Evolutionary conservation across 2,888 invertebrate species (phyloP).

Genomic region (Zygaena filipendulae): DNA sequence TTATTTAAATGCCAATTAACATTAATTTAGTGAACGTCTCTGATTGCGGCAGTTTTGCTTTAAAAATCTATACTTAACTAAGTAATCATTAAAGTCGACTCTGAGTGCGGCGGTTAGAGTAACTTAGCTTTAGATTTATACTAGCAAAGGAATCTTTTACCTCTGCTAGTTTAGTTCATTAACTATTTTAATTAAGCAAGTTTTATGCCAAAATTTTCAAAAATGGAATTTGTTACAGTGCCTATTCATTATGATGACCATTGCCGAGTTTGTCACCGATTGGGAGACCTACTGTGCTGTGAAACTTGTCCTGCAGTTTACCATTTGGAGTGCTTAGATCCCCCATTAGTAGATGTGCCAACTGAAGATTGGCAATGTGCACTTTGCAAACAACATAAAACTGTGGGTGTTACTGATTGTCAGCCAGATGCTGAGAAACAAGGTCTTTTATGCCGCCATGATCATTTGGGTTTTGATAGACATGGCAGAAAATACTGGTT

Average conservation of each 20-base stretch:
- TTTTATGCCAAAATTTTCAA: too few relatives aligned
- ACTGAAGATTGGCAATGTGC: constrained; percentile 98
- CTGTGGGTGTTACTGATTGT: constrained; percentile 94
- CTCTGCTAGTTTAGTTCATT: too few relatives aligned
- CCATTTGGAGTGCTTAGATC: constrained; percentile 96
- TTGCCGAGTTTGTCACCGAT: constrained; percentile 89
- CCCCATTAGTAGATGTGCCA: constrained; percentile 92
- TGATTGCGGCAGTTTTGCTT: too few relatives aligned
- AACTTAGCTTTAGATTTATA: too few relatives aligned
- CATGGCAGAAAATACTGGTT: constrained; percentile 99
- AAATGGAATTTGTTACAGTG: constrained; percentile 65
- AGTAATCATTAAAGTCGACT: too few relatives aligned
- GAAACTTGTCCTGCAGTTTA: constrained; percentile 99
- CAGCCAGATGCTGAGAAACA: constrained; percentile 90
- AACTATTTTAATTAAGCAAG: too few relatives aligned
- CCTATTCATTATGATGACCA: constrained; percentile 94
- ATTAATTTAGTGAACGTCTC: too few relatives aligned
- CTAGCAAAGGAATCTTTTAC: too few relatives aligned
- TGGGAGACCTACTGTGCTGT: constrained; percentile 96
- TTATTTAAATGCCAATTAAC: too few relatives aligned
- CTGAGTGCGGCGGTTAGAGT: too few relatives aligned
- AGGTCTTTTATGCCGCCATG: constrained; percentile 91
- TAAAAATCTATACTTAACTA: too few relatives aligned
- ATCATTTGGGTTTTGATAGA: constrained; percentile 94
- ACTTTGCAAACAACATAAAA: constrained; percentile 92